A percentile compares a stretch with the other conserved stretches of the same genome.
Evolutionary conservation across 2,888 invertebrate species (phyloP).

Genomic region (Pilophorus perplexus): DNA sequence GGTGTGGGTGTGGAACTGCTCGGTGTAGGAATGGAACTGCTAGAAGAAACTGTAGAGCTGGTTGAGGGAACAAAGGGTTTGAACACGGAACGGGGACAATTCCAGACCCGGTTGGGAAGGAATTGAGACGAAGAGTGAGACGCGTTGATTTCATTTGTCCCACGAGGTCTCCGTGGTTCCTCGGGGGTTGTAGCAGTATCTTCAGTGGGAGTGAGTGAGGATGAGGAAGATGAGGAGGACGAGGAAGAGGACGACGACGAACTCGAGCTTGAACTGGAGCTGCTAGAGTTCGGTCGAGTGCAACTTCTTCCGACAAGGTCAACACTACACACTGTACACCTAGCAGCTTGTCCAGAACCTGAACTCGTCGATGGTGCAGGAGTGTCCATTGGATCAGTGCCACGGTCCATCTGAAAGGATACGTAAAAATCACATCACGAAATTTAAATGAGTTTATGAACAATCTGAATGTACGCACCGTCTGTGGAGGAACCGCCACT

Average conservation of each 20-base stretch:
- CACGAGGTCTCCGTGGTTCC: conserved; percentile 37
- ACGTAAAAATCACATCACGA: neutral
- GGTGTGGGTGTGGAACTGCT: neutral
- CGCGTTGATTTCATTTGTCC: conserved; percentile 47
- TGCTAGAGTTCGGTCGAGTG: neutral
- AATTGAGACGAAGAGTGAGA: conserved; percentile 47
- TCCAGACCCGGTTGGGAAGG: too few species aligned
- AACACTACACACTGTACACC: conserved; percentile 21
- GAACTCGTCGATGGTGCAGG: conserved; percentile 50
- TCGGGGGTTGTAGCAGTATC: conserved; percentile 14
- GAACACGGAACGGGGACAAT: too few species aligned
- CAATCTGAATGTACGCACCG: neutral
- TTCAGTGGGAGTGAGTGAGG: neutral
- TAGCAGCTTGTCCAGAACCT: neutral
- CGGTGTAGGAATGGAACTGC: neutral
- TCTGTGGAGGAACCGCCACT: conserved; percentile 12
- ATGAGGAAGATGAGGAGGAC: neutral
- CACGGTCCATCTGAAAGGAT: conserved; percentile 62
- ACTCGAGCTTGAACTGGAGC: conserved; percentile 11
- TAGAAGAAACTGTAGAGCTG: neutral
- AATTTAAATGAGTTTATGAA: too few species aligned
- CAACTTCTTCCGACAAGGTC: conserved; percentile 9
- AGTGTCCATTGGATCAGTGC: conserved; percentile 68
- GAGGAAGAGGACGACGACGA: conserved; percentile 9
- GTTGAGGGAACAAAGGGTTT: too few species aligned